phyloP scores from a whole-genome alignment of 2,113 vertebrate genomes.

The Elephas maximus region DNA sequence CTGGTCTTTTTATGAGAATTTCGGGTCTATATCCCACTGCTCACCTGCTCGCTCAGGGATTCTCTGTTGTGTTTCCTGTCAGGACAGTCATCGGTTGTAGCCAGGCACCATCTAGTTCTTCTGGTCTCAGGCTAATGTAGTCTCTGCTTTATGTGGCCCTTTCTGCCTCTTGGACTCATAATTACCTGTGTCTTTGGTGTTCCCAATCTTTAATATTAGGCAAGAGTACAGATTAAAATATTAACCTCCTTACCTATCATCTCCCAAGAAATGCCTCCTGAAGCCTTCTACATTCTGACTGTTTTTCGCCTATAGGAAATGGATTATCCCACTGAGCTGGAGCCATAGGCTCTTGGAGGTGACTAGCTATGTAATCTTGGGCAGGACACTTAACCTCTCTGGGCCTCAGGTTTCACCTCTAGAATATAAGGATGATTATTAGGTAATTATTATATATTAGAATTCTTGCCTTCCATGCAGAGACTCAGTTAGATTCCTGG shows the following conservation, averaged over 20 bases:
- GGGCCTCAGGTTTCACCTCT: not conserved
- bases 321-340: not conserved
- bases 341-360: not conserved
- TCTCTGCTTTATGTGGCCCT: no score
- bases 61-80: no score
- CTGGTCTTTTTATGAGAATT: no score
- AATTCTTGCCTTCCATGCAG: not conserved
- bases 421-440: not conserved
- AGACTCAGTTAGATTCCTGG: not conserved
- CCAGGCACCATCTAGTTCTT: no score
- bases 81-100: no score
- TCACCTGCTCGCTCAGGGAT: no score
- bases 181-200: no score
- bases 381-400: not conserved
- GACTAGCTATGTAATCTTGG: not conserved
- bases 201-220: conserved; percentile 9
- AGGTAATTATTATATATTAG: not conserved
- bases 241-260: conserved; percentile 6
- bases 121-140: no score
- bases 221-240: conserved; percentile 31
- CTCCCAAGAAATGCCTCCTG: conserved; percentile 26
- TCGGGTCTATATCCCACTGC: no score
- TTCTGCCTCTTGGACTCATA: no score
- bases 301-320: not conserved
- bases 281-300: not conserved